phyloP scores from a whole-genome alignment of 2,888 invertebrate species.

The Meiosimyza platycephala region DNA sequence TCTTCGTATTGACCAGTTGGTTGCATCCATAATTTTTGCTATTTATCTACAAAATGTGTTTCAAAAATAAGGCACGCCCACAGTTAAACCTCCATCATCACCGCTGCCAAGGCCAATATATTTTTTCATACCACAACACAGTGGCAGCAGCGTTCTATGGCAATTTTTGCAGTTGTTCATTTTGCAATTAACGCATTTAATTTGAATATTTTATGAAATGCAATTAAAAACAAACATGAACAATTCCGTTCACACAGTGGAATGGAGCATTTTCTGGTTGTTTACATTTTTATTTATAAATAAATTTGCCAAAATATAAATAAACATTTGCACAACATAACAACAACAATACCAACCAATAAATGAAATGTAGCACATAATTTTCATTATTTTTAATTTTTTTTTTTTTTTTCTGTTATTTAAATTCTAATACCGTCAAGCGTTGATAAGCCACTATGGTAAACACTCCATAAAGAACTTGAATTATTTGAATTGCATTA shows the following conservation, averaged over 20 bases:
- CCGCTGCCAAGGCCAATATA: neutral
- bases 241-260: neutral
- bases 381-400: neutral
- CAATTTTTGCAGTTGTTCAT: constrained; percentile 19
- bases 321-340: neutral
- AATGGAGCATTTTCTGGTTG: neutral
- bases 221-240: constrained; percentile 29
- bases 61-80: neutral
- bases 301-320: constrained; percentile 7
- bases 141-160: too few species aligned
- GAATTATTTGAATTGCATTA: neutral
- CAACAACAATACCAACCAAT: constrained; percentile 5
- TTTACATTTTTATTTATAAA: constrained; percentile 10
- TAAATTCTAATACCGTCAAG: constrained; percentile 6
- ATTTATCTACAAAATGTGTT: neutral
- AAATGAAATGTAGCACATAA: constrained; percentile 19
- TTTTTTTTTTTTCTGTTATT: constrained; percentile 2
- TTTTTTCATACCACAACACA: too few species aligned
- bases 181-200: constrained; percentile 25
- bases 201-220: constrained; percentile 32
- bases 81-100: neutral
- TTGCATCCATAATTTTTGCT: neutral
- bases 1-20: neutral
- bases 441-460: constrained; percentile 19
- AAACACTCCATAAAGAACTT: neutral